Conservation (phyloP, 2,797 vertebrate species). For the Buphagus erythrorhynchus region DNA sequence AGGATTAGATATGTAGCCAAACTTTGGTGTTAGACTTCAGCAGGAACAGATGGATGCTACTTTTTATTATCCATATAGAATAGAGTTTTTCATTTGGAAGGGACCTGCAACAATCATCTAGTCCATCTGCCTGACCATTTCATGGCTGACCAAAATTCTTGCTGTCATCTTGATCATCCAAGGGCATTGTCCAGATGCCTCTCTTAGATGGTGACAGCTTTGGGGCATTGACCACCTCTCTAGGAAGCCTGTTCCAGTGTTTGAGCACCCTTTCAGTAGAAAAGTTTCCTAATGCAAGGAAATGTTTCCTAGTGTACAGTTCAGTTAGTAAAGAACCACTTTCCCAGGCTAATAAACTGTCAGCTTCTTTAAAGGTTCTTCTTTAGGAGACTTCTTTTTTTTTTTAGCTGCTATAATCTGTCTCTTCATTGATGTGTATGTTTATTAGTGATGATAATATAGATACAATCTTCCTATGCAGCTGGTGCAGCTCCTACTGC, state of each 20-base stretch:
- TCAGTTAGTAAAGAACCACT: neutral
- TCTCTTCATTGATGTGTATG: neutral
- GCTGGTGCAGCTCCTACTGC: neutral
- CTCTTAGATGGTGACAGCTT: neutral
- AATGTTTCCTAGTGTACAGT: neutral
- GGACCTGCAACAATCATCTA: fast-evolving
- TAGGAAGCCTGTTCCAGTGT: neutral
- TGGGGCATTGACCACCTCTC: neutral
- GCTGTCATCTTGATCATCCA: neutral
- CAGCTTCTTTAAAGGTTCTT: neutral
- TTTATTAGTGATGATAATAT: neutral
- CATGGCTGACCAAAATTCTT: neutral
- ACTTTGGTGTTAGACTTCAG: neutral
- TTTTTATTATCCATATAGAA: neutral
- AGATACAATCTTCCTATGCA: neutral
- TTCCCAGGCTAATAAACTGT: neutral
- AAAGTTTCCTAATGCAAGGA: neutral
- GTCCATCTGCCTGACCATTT: neutral
- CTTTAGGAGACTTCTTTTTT: neutral
- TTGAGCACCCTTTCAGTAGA: neutral
- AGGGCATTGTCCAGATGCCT: neutral
- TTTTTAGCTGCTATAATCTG: neutral
- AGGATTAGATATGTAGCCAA: neutral
- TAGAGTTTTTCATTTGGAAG: neutral
- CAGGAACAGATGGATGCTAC: neutral